Base-by-base conservation (phyloP, 2,888 invertebrate genomes). In the Phasia obesa region DNA sequence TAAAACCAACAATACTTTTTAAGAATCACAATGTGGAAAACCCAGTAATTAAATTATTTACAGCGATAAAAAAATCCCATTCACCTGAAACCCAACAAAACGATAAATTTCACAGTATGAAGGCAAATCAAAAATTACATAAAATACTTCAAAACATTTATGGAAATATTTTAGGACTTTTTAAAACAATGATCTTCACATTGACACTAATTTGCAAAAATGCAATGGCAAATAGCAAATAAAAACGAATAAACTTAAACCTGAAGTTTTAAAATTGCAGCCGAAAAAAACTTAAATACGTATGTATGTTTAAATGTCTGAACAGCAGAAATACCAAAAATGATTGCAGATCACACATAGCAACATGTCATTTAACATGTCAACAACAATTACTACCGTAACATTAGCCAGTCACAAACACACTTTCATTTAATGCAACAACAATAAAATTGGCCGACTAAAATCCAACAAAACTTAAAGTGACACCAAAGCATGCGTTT, bases 351-450 rank as follows among this genome's bases (percentile, higher is more conserved):
- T 84, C 81, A 83, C 86, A 86, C 87, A 85, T 86, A 86, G 85
- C 85, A 80, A 83, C 84, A 84, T 86, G 85, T 86, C 86, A 83
- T 78, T 86, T 85, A 86, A 83, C 87, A 87, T 88, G 88, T 90
- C 89, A 89, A 88, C 87, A 87, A 84, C 90, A 88, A 88, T 88
- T 88, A 88, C 90, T 80, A 84, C 80, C 71, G 83, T 81, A 81
- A 84, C 80, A 84, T 80, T 78, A 78, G 82, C 62, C 59, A 73
- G 49, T 69, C 73, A 74, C 51, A 73, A 71, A 53, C 73, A 83
- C 70, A 42, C 59, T 60, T 23, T 27, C 35, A 38, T 60, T 17
- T 27, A 15, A n/a, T 23, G 55, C 49, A 75, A 19, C 60, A 49
- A 57, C 44, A 60, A 69, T 70, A 55, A 62, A 57, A 74, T 38